Evolutionary conservation across 1,140 invertebrate genomes (phyloP), one percentile per base, ranked within the genome.

Genomic region (Calliopsis andreniformis): DNA sequence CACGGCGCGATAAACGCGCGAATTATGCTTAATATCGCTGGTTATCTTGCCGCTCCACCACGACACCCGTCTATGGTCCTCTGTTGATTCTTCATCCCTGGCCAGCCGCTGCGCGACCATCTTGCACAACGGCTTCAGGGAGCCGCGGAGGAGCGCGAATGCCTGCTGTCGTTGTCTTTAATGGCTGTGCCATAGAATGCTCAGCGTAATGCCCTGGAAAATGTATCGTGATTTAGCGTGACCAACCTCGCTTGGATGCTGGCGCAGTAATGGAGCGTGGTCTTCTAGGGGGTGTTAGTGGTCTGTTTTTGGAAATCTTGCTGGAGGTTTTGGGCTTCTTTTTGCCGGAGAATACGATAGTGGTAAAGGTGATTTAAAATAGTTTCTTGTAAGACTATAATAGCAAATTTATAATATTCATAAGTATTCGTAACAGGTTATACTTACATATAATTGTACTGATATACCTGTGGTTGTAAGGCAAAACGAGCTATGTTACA

Each of bases 11-110:
- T 88, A 88, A 88, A 88, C 79, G 86, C 73, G 72, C 81, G 83
- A 88, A 88, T 88, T 87, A 86, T 87, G 80, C 61, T 86, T 85
- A 84, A 88, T 87, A 82, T 84, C 81, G 80, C 43, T 71, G 63
- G 63, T 84, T 84, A 83, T 84, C 78, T 73, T 70, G 32, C 3
- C 47, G 20, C 61, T 47, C 70, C 71, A 56, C 49, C 16, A 23
- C 28, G 35, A 59, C 8, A 43, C 10, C 53, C 53, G 28, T 49
- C 72, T 28, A 45, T 47, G 42, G 7, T 39, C 42, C 23, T 32
- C 62, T 23, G 20, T 61, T 16, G 47, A n/a, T 43, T 55, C 53
- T 47, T 5, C 39, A 32, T 14, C 32, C 1, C 16, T 0, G 12
- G 1, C 14, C 4, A n/a, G n/a, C 5, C 8, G 30, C 20, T 5